Evolutionary conservation across 2,888 invertebrate species (phyloP).

Genomic region (Euplexia lucipara): DNA sequence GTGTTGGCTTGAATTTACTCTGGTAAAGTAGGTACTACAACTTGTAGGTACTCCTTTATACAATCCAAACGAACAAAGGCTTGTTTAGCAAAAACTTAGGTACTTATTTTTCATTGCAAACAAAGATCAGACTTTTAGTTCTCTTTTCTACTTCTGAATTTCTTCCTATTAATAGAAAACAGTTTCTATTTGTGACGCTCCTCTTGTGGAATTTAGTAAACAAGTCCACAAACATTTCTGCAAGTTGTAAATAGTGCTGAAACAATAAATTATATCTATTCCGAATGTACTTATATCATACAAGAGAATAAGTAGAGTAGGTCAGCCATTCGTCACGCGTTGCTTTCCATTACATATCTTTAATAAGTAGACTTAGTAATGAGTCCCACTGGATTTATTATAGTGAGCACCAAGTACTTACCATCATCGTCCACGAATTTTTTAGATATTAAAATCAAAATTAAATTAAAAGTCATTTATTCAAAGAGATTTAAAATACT

Average conservation of each 20-base stretch:
- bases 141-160: constrained; percentile 5
- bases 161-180: constrained; percentile 3
- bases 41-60: not conserved
- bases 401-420: no score
- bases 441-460: no score
- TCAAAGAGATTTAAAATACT: no score
- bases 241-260: constrained; percentile 27
- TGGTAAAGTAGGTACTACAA: not conserved
- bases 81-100: not conserved
- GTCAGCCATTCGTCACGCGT: constrained; percentile 8
- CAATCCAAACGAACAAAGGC: not conserved
- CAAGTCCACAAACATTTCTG: constrained; percentile 43
- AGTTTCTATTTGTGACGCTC: constrained; percentile 15
- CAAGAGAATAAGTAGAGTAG: constrained; percentile 4
- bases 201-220: constrained; percentile 27
- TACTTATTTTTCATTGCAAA: not conserved
- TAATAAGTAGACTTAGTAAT: not conserved
- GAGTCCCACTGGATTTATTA: no score
- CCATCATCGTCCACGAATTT: no score
- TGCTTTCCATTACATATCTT: not conserved
- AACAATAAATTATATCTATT: constrained; percentile 8
- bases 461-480: no score
- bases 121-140: not conserved
- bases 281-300: constrained; percentile 8
- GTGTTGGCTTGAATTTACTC: not conserved